These are phyloP conservation scores for Hycleus phaleratus DNA, from an alignment of 1,140 invertebrate genomes.

Conservation along the genomic window DNA sequence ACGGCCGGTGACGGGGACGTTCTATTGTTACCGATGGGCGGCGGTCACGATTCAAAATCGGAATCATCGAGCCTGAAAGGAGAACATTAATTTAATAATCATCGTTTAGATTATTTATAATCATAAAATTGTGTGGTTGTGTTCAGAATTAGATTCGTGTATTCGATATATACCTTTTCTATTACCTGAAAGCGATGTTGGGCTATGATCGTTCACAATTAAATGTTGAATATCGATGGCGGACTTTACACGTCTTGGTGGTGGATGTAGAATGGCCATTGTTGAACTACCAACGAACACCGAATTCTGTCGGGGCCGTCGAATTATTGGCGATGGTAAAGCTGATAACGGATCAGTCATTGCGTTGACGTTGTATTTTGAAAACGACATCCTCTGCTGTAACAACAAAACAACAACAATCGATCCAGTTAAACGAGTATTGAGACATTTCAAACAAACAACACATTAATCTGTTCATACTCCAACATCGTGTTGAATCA, in stretches of 20 bases:
- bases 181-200: constrained; percentile 29
- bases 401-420: background rate
- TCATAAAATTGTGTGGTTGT: too few species aligned
- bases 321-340: constrained; percentile 39
- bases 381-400: constrained; percentile 57
- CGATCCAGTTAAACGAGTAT: too few species aligned
- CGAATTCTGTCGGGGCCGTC: constrained; percentile 63
- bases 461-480: too few species aligned
- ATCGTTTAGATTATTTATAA: too few species aligned
- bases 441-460: too few species aligned
- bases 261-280: constrained; percentile 51
- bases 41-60: constrained; percentile 28
- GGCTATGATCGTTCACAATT: constrained; percentile 39
- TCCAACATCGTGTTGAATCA: too few species aligned
- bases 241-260: constrained; percentile 67
- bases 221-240: constrained; percentile 74
- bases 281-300: constrained; percentile 70
- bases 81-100: background rate
- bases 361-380: constrained; percentile 60
- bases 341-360: constrained; percentile 44
- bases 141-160: too few species aligned
- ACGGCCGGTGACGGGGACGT: constrained; percentile 25
- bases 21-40: constrained; percentile 23
- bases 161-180: constrained; percentile 20
- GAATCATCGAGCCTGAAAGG: constrained; percentile 24